Base-by-base conservation (phyloP, 2,888 invertebrate genomes). In the Pyrrhosoma nymphula region DNA sequence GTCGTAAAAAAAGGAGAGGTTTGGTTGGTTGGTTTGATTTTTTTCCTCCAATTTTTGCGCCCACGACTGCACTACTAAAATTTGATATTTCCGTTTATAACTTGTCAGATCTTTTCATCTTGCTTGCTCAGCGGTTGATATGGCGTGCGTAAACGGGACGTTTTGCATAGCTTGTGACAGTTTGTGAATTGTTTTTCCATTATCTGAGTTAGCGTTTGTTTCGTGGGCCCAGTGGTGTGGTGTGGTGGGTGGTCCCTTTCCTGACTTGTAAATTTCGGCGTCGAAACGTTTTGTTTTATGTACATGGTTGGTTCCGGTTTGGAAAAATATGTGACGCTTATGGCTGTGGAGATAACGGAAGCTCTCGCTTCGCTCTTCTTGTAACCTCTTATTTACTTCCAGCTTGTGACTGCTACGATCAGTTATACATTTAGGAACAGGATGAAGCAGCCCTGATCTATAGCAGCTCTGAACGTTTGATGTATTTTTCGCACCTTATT, bases 41-140 rank as follows among this genome's bases (percentile, higher is more conserved):
- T 47, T 47, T 20, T 60, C 16, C 60, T 20, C 75, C 75, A 35
- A 16, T 82, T 82, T 82, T 82, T 82, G 12, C 16, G 14, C 14
- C 82, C 82, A 26, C 35, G 82, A 82, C 82, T 82, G 82, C 82
- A 30, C 82, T 82, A 30, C 82, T 82, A 35, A 82, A 82, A 82
- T 82, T 82, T 82, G 35, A 82, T 82, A 35, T 82, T 82, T 82
- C 35, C 82, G 82, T 82, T 30, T 82, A 82, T 82, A 82, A 82
- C 82, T 30, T 82, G 82, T 82, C 82, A 82, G 82, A 18, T 35
- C 82, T 35, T 60, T 82, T 82, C 82, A 82, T 35, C 82, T 82
- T 82, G 82, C 82, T 35, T 35, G 6, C 82, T 82, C 26, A 26
- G 82, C 82, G 82, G 82, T 82, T 35, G 30, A 18, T 35, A 35